Conservation (phyloP, 2,888 invertebrate genomes). For the Cremastobaeus sp. region DNA sequence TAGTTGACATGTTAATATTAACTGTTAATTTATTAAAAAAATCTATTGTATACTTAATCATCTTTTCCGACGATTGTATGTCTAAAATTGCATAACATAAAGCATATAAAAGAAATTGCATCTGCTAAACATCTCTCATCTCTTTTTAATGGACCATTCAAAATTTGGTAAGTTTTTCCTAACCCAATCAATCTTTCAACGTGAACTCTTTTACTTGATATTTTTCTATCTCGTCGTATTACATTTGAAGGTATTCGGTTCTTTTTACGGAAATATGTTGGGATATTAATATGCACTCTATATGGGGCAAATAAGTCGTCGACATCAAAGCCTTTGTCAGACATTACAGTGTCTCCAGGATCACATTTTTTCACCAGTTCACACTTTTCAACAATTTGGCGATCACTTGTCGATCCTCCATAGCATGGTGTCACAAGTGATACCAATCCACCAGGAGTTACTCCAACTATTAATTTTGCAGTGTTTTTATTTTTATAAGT, state of each 20-base stretch:
- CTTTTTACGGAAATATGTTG: conserved; percentile 28
- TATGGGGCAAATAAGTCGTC: conserved; percentile 60
- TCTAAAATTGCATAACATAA: background rate
- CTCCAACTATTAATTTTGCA: conserved; percentile 45
- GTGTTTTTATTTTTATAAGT: conserved; percentile 62
- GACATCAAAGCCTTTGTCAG: conserved; percentile 18
- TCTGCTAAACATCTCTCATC: background rate
- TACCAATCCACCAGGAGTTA: background rate
- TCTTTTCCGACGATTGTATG: background rate
- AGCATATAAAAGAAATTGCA: background rate
- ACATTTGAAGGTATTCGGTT: conserved; percentile 10
- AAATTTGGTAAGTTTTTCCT: background rate
- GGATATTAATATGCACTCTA: conserved; percentile 54
- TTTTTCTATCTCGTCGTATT: conserved; percentile 26
- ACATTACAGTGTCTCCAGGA: background rate
- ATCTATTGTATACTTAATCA: no score
- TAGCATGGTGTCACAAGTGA: background rate
- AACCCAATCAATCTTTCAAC: conserved; percentile 43
- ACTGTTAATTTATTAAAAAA: background rate
- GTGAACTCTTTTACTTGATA: conserved; percentile 26
- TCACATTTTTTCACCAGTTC: background rate
- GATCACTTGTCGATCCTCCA: background rate
- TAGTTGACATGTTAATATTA: background rate
- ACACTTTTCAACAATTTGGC: background rate
- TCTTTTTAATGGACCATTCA: background rate